Base-by-base conservation (phyloP, 2,797 vertebrate genomes). In the Trematomus bernacchii region DNA sequence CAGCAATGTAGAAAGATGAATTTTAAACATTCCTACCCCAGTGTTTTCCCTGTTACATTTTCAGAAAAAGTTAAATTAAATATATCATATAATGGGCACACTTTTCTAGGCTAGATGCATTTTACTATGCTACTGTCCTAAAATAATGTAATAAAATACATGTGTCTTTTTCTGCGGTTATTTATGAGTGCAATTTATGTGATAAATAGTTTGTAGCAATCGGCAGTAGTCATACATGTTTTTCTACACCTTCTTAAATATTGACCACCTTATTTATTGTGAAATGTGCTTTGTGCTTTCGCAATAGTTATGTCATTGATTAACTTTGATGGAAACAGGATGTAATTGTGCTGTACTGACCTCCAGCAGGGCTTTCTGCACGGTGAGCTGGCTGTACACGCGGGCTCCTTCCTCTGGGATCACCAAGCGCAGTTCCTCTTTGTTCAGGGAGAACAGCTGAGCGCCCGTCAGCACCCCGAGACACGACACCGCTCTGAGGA, bases 351-450 rank as follows among this genome's bases (percentile, higher is more conserved):
- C 23, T 47, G 11, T 12, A 44, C 9, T 27, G 87, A 96, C 97
- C 96, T 97, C 95, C 43, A 96, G 91, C 85, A 96, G 92, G 3
- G 96, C 82, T 42, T 94, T 96, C 93, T 97, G 96, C 80, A 97
- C 96, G 0, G 93, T 92, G 21, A 97, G 91, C 84, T 97, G 97
- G 84, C 96, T 97, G 94, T 96, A 97, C 51, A 97, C 97, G 74
- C 97, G 94, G 42, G 95, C 72, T 2, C 97, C 97, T 86, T 96
- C 96, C 0, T 96, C 95, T 51, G 96, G 95, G 82, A 95, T 93
- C 65, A 97, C 96, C 0, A 94, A 80, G 6, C 92, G 93, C 13
- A 98, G 91, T 87, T 96, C 95, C 6, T 95, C 94, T 73, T 96
- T 96, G 85, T 92, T 95, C 40, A 96, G 93, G 2, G 96, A 96